Evolutionary conservation across 2,797 vertebrate species (phyloP), one percentile per base, ranked within the genome.

Genomic region (Ispidina lecontei): DNA sequence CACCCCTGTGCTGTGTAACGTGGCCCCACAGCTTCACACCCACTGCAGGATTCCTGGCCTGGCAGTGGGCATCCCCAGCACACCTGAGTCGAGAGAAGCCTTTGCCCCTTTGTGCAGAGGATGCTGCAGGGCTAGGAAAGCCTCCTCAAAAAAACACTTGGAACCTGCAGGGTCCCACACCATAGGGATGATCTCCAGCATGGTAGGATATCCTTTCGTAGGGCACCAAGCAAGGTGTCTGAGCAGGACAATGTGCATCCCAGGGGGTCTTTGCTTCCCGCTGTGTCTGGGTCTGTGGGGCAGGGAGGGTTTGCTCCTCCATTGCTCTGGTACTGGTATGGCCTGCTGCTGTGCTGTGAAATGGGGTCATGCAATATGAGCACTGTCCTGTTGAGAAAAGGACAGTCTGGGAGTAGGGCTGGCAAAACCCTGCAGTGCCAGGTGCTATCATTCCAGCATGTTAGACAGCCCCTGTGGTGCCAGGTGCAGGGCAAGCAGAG

Each of bases 1-100:
- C 4, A 1, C 21, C 4, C 7, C 64, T 28, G 20, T 1, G 5
- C 7, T 1, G 3, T 10, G 8, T 46, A 60, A 56, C 2, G 6
- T 1, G 5, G 43, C 14, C 75, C 29, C 52, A 52, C 1, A 3
- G 35, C 76, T 84, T 39, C 55, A 31, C 14, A 23, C 8, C 33
- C 65, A 33, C 35, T 0, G 0, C 3, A 12, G 56, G 17, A 33
- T 39, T 62, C 44, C 35, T 70, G 56, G 54, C 25, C 71, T n/a
- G 16, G 55, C 21, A 75, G 7, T 0, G 0, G 52, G 46, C 67
- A 81, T 9, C 26, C 31, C 7, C 47, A 69, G 55, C 23, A 47
- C 0, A 0, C 4, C 13, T 3, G 21, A 28, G 23, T 11, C 1
- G 2, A 52, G 47, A 73, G 14, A 1, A 60, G 21, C 18, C 29